phyloP scores from a whole-genome alignment of 2,888 invertebrate genomes.

The Heliconius ethilla region DNA sequence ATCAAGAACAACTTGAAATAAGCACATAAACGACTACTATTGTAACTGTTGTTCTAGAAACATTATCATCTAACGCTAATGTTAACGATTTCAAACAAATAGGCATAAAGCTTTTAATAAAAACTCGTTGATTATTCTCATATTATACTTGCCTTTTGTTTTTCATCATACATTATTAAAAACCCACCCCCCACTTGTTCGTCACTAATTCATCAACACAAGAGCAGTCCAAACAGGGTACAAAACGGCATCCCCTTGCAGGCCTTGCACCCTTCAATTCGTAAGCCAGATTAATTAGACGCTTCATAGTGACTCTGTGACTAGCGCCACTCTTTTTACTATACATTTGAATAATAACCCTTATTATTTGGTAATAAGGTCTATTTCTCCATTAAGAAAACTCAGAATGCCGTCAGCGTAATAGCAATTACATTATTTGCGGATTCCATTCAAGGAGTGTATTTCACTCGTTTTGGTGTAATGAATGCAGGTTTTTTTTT shows the following conservation, averaged over 20 bases:
- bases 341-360: constrained; percentile 23
- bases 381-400: constrained; percentile 11
- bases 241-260: constrained; percentile 39
- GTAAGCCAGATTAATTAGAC: constrained; percentile 67
- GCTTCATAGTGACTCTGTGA: constrained; percentile 60
- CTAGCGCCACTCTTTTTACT: constrained; percentile 45
- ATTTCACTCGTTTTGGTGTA: constrained; percentile 36
- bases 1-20: not conserved
- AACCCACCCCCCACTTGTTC: constrained; percentile 38
- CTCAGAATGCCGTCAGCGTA: constrained; percentile 16
- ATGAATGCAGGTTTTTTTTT: constrained; percentile 37
- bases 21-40: not conserved
- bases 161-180: constrained; percentile 30
- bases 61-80: not conserved
- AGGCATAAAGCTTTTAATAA: constrained; percentile 15
- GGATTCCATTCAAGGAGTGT: constrained; percentile 39
- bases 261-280: constrained; percentile 37
- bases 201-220: constrained; percentile 41
- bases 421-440: constrained; percentile 41
- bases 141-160: constrained; percentile 21
- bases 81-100: not conserved
- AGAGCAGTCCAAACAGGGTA: constrained; percentile 42
- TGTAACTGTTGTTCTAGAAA: not conserved
- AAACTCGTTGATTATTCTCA: not conserved
- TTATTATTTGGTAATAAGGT: not conserved